These are phyloP conservation scores for Ptyas mucosa DNA, from an alignment of 2,113 vertebrate genomes.

Conservation along the genomic window DNA sequence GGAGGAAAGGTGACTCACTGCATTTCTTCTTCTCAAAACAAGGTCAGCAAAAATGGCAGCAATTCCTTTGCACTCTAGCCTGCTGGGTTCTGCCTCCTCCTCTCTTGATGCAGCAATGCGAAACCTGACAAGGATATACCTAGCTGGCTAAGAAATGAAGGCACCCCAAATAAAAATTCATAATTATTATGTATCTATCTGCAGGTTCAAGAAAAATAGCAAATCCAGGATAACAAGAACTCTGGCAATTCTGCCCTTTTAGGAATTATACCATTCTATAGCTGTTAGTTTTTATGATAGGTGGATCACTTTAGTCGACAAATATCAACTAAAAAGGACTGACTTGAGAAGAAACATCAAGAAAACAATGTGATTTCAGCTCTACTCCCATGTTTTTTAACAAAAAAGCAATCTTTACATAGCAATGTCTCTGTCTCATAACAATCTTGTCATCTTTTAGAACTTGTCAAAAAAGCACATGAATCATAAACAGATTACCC, in stretches of 20 bases:
- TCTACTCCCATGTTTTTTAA: neutral
- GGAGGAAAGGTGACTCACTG: slow-evolving; percentile 22
- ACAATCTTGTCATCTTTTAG: neutral
- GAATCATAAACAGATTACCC: neutral
- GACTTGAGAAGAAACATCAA: neutral
- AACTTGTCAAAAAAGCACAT: neutral
- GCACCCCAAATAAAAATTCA: neutral
- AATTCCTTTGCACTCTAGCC: neutral
- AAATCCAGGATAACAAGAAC: neutral
- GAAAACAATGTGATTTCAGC: neutral
- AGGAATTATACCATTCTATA: neutral
- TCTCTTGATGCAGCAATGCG: neutral
- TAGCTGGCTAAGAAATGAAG: neutral
- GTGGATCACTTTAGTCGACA: neutral
- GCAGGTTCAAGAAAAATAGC: neutral
- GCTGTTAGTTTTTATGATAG: neutral
- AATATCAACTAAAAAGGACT: neutral
- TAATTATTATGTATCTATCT: neutral
- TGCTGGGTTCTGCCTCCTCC: neutral
- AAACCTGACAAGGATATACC: neutral
- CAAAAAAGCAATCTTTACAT: neutral
- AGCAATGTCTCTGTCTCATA: neutral
- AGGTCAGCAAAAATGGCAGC: neutral
- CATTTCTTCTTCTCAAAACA: slow-evolving; percentile 19
- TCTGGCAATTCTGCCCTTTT: neutral